These are phyloP conservation scores for Acanthisitta chloris DNA, from an alignment of 2,113 vertebrate species.

Conservation along the genomic window DNA sequence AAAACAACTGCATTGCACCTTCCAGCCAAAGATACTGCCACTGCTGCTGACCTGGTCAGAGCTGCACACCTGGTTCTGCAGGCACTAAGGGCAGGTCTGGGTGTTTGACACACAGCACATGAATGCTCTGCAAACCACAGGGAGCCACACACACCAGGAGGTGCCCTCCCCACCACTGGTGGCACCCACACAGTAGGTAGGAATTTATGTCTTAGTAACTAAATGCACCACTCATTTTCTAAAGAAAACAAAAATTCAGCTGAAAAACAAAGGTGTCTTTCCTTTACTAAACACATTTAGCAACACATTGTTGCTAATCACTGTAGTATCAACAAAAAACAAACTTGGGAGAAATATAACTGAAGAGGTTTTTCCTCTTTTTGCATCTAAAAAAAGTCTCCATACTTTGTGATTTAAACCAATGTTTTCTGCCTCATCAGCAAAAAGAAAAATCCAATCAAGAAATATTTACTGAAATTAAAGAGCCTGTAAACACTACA, in stretches of 20 bases:
- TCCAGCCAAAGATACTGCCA: not conserved
- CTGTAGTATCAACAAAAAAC: not conserved
- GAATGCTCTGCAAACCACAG: not conserved
- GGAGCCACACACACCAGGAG: accelerated
- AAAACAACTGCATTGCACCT: not conserved
- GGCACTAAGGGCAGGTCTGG: accelerated
- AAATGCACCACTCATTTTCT: not conserved
- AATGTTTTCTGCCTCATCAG: not conserved
- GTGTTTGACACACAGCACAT: accelerated
- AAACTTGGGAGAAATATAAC: not conserved
- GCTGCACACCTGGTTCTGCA: not conserved
- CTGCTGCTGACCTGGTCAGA: not conserved
- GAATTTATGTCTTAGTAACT: not conserved
- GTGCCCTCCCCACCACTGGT: not conserved
- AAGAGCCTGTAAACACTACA: not conserved
- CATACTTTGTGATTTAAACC: not conserved
- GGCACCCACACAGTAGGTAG: accelerated
- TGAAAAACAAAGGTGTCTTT: not conserved
- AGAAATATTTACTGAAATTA: not conserved
- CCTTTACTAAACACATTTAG: not conserved
- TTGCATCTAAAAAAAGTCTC: not conserved
- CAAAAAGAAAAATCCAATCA: not conserved
- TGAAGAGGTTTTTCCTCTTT: not conserved
- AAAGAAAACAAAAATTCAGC: not conserved
- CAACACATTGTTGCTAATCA: not conserved